phyloP scores from a whole-genome alignment of 2,113 vertebrate genomes.

The Marmota flaviventris region DNA sequence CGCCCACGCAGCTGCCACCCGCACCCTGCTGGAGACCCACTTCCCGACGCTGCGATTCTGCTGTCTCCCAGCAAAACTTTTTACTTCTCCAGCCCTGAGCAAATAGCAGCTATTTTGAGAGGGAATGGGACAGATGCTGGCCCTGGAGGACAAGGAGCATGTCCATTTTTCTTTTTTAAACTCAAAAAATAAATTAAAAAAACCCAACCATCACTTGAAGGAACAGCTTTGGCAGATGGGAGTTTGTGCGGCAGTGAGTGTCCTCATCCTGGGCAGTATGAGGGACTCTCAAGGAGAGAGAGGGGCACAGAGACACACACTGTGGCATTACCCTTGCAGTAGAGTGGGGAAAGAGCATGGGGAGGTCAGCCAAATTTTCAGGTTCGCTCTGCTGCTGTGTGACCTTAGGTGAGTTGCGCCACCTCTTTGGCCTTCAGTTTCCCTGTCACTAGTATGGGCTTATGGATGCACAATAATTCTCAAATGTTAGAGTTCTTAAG shows the following conservation, averaged over 20 bases:
- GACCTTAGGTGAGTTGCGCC: neutral
- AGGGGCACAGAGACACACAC: neutral
- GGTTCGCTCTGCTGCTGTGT: neutral
- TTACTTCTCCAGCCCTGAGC: constrained; percentile 47
- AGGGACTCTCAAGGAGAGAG: neutral
- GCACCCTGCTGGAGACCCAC: constrained; percentile 43
- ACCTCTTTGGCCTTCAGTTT: neutral
- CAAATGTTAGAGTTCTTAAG: neutral
- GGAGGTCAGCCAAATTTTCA: neutral
- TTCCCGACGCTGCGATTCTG: constrained; percentile 64
- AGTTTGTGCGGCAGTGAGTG: neutral
- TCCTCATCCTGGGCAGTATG: neutral
- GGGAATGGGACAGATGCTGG: constrained; percentile 65
- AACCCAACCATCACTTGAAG: neutral
- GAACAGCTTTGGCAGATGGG: neutral
- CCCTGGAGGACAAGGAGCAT: constrained; percentile 52
- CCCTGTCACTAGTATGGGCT: neutral
- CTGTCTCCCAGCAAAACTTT: constrained; percentile 65
- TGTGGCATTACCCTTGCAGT: neutral
- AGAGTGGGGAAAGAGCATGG: neutral
- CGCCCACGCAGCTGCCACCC: constrained; percentile 81
- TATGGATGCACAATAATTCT: neutral
- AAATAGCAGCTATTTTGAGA: constrained; percentile 71
- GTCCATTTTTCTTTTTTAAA: neutral
- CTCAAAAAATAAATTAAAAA: neutral